Percentiles rank a stretch among this genome's conserved stretches.
Conservation (phyloP, 2,113 vertebrate species). For the Sapajus apella region DNA sequence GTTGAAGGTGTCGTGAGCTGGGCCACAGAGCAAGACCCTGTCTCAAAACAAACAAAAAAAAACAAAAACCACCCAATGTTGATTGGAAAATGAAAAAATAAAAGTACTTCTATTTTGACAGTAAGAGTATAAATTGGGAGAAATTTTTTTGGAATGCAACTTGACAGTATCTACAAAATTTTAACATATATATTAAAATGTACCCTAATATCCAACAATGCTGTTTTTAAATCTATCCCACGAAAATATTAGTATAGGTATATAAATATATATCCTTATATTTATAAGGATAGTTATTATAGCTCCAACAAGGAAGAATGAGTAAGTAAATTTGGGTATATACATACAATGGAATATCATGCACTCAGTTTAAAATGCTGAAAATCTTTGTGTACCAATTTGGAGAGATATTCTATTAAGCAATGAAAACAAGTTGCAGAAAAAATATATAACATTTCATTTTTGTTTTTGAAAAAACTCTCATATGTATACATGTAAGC, state of each 20-base stretch:
- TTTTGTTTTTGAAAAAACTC: neutral
- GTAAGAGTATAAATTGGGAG: neutral
- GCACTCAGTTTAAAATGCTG: constrained; percentile 2
- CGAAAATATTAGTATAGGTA: neutral
- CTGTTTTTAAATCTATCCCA: neutral
- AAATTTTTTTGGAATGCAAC: neutral
- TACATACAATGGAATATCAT: neutral
- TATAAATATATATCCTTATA: neutral
- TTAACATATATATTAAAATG: neutral
- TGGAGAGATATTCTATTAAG: neutral
- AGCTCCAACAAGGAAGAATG: neutral
- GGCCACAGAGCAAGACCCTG: no score
- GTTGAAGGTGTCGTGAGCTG: no score
- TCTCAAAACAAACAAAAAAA: no score
- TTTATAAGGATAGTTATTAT: neutral
- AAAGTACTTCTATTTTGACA: neutral
- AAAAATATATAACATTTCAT: neutral
- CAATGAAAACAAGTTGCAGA: neutral
- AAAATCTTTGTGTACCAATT: neutral
- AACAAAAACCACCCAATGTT: neutral
- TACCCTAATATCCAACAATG: neutral
- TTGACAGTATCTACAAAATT: constrained; percentile 1
- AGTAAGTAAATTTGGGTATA: constrained; percentile 7
- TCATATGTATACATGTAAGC: neutral
- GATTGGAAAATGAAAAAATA: neutral